Conservation (phyloP, 1,140 invertebrate genomes). For the Aphaenogaster ashmeadi region DNA sequence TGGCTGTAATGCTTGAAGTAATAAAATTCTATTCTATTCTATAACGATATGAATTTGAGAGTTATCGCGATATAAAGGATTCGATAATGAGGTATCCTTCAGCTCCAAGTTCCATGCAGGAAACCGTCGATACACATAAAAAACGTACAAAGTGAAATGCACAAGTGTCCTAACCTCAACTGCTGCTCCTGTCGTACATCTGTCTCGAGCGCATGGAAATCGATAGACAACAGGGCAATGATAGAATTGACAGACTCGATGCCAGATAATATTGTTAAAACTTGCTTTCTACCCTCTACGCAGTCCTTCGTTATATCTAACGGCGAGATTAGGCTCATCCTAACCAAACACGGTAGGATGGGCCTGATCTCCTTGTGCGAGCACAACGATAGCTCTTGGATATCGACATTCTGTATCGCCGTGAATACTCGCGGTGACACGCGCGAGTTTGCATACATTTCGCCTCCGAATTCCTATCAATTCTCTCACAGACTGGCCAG, state of each 20-base stretch:
- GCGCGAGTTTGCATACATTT: slow-evolving; percentile 80
- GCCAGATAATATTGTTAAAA: slow-evolving; percentile 95
- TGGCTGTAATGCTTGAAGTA: background rate
- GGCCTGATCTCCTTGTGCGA: slow-evolving; percentile 93
- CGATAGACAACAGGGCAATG: slow-evolving; percentile 96
- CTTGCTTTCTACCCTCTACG: slow-evolving; percentile 94
- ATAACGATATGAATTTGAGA: background rate
- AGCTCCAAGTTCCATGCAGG: background rate
- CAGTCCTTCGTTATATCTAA: slow-evolving; percentile 95
- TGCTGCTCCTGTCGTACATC: slow-evolving; percentile 98
- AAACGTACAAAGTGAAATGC: slow-evolving; percentile 4
- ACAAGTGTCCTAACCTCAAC: slow-evolving; percentile 90
- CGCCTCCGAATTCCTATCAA: background rate
- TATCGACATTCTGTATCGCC: slow-evolving; percentile 93
- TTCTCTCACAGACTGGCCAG: background rate
- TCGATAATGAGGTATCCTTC: background rate
- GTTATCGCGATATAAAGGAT: background rate
- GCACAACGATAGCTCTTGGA: slow-evolving; percentile 91
- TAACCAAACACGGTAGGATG: slow-evolving; percentile 96
- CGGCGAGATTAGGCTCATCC: slow-evolving; percentile 97
- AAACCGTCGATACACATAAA: background rate
- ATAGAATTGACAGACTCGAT: slow-evolving; percentile 98
- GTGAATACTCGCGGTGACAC: slow-evolving; percentile 91
- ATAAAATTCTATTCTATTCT: background rate
- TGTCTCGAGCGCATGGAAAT: slow-evolving; percentile 97